Base-by-base conservation (phyloP, 2,113 vertebrate species). In the Sebastes fasciatus region DNA sequence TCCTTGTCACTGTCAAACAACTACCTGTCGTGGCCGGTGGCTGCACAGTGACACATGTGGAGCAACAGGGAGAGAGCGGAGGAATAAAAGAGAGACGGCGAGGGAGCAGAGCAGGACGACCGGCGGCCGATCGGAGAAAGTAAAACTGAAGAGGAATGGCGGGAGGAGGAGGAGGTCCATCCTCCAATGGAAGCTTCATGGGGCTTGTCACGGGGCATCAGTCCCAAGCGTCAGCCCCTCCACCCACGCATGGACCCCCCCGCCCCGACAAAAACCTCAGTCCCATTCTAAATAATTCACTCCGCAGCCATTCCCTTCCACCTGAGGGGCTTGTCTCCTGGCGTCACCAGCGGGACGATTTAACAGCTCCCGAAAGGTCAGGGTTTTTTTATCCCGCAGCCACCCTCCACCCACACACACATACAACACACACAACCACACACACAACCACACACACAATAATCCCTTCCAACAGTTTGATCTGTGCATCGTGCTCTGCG, bases 321-420 rank as follows among this genome's bases (percentile, higher is more conserved):
- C 95, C 94, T 96, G 95, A 96, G 94, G 95, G 94, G 93, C 91
- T 94, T 96, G 95, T 96, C 95, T 96, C 95, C 95, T 95, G 94
- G 95, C 91, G 95, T 96, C 95, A 96, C 94, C 95, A 94, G 93
- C 86, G 89, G 95, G 94, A 94, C 91, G 91, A 95, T 93, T 95
- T 96, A 95, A 95, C 94, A 92, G 93, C 94, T 93, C 92, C 89
- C 73, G 89, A 96, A 96, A 95, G 95, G 95, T 95, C 95, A 96
- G 87, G 72, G 11, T 80, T 92, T 94, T 89, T 74, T 51, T 26
- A 71, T 86, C 60, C 61, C 45, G 51, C 19, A 77, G 46, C 67
- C 79, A 55, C 66, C 76, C 77, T 75, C 74, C 79, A 77, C 54
- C 8, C 68, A 48, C 67, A n/a, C 42, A 52, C 63, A 86, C 70